A percentile compares a stretch with the other conserved stretches of the same genome.
Conservation (phyloP, 2,113 vertebrate genomes). For the Syngnathus scovelli region DNA sequence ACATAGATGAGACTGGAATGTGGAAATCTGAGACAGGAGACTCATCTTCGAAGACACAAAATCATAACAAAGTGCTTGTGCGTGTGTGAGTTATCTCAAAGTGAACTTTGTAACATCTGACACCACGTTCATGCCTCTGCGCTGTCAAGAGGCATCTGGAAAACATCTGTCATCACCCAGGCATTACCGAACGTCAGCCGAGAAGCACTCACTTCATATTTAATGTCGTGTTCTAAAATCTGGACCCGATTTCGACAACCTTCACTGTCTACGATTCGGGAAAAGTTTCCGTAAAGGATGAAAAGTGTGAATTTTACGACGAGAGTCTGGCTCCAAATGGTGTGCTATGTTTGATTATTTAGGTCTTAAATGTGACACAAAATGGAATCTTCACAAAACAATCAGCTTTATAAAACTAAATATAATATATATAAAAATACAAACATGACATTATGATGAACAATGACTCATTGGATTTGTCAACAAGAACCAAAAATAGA, state of each 20-base stretch:
- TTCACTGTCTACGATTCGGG: slow-evolving; percentile 39
- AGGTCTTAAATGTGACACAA: slow-evolving; percentile 24
- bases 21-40: slow-evolving; percentile 6
- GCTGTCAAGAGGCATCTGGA: slow-evolving; percentile 15
- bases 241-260: slow-evolving; percentile 36
- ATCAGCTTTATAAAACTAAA: neutral
- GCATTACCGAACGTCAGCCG: slow-evolving; percentile 20
- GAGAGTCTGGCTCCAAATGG: slow-evolving; percentile 24
- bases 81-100: neutral
- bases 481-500: neutral
- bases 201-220: slow-evolving; percentile 20
- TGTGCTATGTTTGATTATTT: slow-evolving; percentile 42
- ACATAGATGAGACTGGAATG: slow-evolving; percentile 32
- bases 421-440: neutral
- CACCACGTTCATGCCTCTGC: slow-evolving; percentile 1
- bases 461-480: neutral
- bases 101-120: neutral
- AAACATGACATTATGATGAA: neutral
- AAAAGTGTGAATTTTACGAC: slow-evolving; percentile 21
- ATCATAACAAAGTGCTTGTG: neutral
- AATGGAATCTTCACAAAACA: slow-evolving; percentile 26
- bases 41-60: slow-evolving; percentile 12
- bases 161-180: slow-evolving; percentile 16
- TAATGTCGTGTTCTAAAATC: slow-evolving; percentile 36
- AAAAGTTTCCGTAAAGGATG: slow-evolving; percentile 49